Evolutionary conservation across 1,140 invertebrate species (phyloP), one percentile per base, ranked within the genome.

Genomic region (Drusus annulatus): DNA sequence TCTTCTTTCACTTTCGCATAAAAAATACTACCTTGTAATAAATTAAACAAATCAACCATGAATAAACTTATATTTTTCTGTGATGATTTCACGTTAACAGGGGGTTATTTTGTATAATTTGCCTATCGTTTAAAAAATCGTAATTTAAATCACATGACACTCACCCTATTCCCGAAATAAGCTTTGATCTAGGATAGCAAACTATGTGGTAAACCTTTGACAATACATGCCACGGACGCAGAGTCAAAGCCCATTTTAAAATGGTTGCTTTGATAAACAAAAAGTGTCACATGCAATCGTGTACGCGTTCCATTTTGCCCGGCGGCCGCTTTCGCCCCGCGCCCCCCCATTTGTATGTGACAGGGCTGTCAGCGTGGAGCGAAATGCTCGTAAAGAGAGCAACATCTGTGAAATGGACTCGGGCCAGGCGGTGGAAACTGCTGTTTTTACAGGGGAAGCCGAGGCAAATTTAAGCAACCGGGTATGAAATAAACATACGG

Each of bases 391-490:
- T 65, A 65, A 65, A 65, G 62, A 28, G 62, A 65, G 62, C 62
- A 65, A 31, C 62, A 31, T 31, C 62, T 65, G 62, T 65, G 62
- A 65, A 65, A 65, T 65, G 62, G 62, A 28, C 62, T 65, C 10
- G 16, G 23, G 56, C 28, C 62, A n/a, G n/a, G n/a, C 21, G 36
- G 36, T 45, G 36, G 36, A 45, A 45, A 45, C 36, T 45, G 36
- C 8, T 13, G 36, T 45, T 10, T 10, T 45, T 45, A 45, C 36
- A 45, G 36, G 36, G 36, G 36, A 10, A 45, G 8, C 36, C 2
- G 36, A n/a, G 36, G 36, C 10, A 10, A 45, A 10, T 45, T 45
- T 45, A 45, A 45, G 8, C 36, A 45, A 45, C 36, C 10, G 36
- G 5, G 10, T 45, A 45, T 13, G 10, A 2, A 45, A 45, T 45